Base-by-base conservation (phyloP, 2,797 vertebrate species). In the Falco naumanni region DNA sequence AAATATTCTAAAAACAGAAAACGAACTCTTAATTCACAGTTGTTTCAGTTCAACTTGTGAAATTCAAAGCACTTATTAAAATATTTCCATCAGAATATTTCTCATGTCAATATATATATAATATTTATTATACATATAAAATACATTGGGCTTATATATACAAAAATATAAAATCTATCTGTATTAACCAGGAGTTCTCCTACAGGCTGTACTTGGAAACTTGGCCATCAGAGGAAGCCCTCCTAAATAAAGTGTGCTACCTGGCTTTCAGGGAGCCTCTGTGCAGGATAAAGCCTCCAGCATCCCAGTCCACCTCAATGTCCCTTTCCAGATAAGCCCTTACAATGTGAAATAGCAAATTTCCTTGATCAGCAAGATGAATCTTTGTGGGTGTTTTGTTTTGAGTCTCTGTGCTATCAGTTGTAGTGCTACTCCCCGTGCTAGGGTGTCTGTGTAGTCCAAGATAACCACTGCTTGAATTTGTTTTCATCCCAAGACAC, bases 401-500 rank as follows among this genome's bases (percentile, higher is more conserved):
- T 59, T 41, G 50, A 50, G 71, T 18, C 11, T 63, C 51, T 45
- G 3, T 54, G 51, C 15, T n/a, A 18, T 71, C 57, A 60, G 22
- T 28, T 0, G 0, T 1, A 4, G 34, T 26, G 75, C 69, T 43
- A n/a, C 43, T 57, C 61, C 75, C 65, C 75, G 12, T 69, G 37
- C 43, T 64, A 54, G 26, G 39, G 21, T 47, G 31, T 29, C 57
- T 59, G 33, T 6, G 21, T 21, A 31, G 64, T 15, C 63, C 29
- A 37, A 65, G 63, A 76, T 26, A 90, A 88, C 39, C 45, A n/a
- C 21, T 22, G 39, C 17, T 31, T 63, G 43, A 24, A n/a, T 60
- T 93, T 86, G 16, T 25, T 54, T 87, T 71, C 41, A 28, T 45
- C 13, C 26, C n/a, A 78, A 56, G 37, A 80, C 29, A 41, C 24